Evolutionary conservation across 2,888 invertebrate genomes (phyloP), one percentile per base, ranked within the genome.

Genomic region (Pediacus dermestoides): DNA sequence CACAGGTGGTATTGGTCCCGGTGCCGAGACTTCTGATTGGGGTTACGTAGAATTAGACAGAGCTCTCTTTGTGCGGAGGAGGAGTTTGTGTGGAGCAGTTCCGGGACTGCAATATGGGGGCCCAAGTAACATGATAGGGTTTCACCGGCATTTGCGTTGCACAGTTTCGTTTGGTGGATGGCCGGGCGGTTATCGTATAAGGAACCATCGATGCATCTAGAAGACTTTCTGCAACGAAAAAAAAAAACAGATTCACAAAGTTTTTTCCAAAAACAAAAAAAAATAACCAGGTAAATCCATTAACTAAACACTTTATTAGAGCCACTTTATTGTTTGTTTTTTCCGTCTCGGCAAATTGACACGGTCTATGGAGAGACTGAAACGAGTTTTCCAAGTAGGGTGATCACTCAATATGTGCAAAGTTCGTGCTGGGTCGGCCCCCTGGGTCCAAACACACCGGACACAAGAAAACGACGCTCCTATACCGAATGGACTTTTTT

Each of bases 1-100:
- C 69, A 68, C 69, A 69, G 68, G 68, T 69, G 69, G 66, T 64
- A 68, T 69, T 69, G 68, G 69, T 68, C 68, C 68, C 66, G 65
- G 58, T 64, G 61, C 63, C 66, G 65, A 66, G 64, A 66, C 66
- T 60, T 51, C 54, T 61, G 64, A 63, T 63, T 62, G 60, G 60
- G 61, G 55, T 57, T 56, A 39, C 47, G 23, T 34, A 39, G 33
- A 27, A 39, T 58, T 66, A 70, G 61, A 70, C 70, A 53, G 70
- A 70, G 55, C 70, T 70, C 57, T 70, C 70, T 59, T 70, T 70
- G 61, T 70, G 69, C 52, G 64, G 66, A 34, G 66, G 66, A 37
- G 68, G 66, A 25, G 68, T 68, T 56, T 68, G 68, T 15, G 67
- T 69, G 50, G 68, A 63, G 56, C 67, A 68, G 54, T 70, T 69